Conservation (phyloP, 2,113 vertebrate genomes). For the Syrrhaptes paradoxus region DNA sequence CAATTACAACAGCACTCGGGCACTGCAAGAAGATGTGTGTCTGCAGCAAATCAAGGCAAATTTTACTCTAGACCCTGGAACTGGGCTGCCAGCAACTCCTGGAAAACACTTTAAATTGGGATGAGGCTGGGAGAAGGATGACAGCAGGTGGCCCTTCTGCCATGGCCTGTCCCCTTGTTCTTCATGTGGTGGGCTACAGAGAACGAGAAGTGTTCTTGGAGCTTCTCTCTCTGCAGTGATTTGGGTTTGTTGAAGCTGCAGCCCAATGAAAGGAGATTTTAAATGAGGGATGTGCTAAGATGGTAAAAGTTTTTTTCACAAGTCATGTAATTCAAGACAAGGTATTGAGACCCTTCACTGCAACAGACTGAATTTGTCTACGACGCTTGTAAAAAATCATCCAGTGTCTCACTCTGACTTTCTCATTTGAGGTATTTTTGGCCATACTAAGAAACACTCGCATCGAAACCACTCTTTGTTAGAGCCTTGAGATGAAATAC, state of each 20-base stretch:
- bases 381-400: background rate
- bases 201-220: background rate
- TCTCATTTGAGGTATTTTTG: background rate
- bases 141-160: background rate
- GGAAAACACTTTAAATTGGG: background rate
- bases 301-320: background rate
- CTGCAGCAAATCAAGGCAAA: conserved; percentile 4
- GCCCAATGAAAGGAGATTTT: background rate
- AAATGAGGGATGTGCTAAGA: background rate
- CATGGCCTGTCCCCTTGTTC: background rate
- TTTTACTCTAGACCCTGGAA: background rate
- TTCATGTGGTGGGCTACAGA: background rate
- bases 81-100: background rate
- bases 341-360: background rate
- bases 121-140: background rate
- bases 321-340: background rate
- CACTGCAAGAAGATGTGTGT: background rate
- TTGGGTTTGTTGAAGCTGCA: background rate
- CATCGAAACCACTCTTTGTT: background rate
- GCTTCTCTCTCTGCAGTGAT: background rate
- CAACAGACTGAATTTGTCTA: background rate
- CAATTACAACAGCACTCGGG: background rate
- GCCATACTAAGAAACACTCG: background rate
- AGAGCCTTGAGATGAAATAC: background rate
- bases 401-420: background rate